Conservation (phyloP, 2,113 vertebrate genomes). For the Halcyon senegalensis region DNA sequence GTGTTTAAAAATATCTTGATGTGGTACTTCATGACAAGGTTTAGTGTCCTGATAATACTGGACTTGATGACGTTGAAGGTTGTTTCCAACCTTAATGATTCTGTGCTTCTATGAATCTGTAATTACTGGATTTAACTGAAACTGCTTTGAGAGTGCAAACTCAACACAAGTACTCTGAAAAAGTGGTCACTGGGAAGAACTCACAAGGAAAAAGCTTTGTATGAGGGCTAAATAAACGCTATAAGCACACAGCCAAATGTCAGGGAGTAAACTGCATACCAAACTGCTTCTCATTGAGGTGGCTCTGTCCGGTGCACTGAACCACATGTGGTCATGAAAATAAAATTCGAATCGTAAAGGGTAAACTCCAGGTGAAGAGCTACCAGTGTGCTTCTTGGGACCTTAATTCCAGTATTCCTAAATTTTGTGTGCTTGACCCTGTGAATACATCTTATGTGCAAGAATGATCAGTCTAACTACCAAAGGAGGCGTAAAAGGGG, state of each 20-base stretch:
- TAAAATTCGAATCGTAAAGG: background rate
- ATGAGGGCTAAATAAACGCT: background rate
- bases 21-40: too few relatives aligned
- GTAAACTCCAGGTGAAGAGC: background rate
- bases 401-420: background rate
- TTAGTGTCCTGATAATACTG: too few relatives aligned
- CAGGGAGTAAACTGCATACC: background rate
- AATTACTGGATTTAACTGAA: background rate
- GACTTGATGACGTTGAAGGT: too few relatives aligned
- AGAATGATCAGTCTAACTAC: background rate
- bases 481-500: background rate
- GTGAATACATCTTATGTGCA: background rate
- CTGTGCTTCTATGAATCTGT: too few relatives aligned
- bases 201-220: background rate
- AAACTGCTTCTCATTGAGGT: background rate
- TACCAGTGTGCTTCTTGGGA: background rate
- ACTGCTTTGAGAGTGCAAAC: background rate
- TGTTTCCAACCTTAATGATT: too few relatives aligned
- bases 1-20: too few relatives aligned
- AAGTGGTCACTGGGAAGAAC: background rate
- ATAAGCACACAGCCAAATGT: background rate
- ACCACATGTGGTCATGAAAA: background rate
- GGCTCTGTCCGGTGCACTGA: background rate
- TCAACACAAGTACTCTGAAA: background rate
- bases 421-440: background rate